Base-by-base conservation (phyloP, 1,140 invertebrate genomes). In the Neodiprion fabricii region DNA sequence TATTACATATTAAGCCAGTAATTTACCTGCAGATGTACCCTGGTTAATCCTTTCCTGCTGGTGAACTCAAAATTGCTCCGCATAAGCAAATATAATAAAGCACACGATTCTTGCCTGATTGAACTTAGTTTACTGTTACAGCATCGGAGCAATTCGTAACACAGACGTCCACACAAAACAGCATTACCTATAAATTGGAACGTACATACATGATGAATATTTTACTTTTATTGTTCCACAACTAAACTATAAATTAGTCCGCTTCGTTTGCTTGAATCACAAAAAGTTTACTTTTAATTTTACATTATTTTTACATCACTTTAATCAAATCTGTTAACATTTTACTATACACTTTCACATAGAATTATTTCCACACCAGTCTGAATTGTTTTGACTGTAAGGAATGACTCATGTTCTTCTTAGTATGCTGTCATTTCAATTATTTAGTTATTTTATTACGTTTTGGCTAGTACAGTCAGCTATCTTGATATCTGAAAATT, bases 51-150 rank as follows among this genome's bases (percentile, higher is more conserved):
- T 79, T 95, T 95, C 67, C 94, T 91, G 67, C 92, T 91, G 23
- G 93, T 95, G 81, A 96, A 96, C 83, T 98, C 96, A 89, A 96
- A 98, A 88, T 98, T 98, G 81, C 95, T 95, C 75, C 96, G 91
- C 96, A 98, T 97, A 23, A 98, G 89, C 53, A 97, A 88, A 88
- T 98, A 98, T 1, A 98, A 89, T 9, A 97, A 92, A 72, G 96
- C 96, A 82, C 96, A 96, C 1, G 96, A 95, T 85, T 98, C 96
- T 80, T 96, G 94, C 48, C 97, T 91, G 50, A 96, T 92, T 69
- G 91, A 92, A 74, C 93, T 92, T 75, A 96, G 88, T 70, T 94
- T 92, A 84, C 94, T 95, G 81, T 95, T 95, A 83, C 95, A 96
- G 79, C 94, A 94, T 79, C 92, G 91, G 12, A 96, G 87, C 73